Percentiles rank a stretch among this genome's conserved stretches.
Conservation (phyloP, 1,140 invertebrate species). For the Lepidurus arcticus region DNA sequence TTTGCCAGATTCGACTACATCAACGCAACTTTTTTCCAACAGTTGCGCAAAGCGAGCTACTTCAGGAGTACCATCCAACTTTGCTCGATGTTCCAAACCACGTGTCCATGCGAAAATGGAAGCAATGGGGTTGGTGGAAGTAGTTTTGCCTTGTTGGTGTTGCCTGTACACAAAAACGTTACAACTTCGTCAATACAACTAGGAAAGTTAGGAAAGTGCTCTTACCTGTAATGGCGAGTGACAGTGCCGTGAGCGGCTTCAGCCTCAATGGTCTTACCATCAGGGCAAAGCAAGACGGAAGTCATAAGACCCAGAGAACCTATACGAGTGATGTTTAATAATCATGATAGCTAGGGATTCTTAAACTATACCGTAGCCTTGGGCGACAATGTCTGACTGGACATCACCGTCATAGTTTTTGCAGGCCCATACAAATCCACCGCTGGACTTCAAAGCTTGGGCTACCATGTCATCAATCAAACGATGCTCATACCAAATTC, state of each 20-base stretch:
- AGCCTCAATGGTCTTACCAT: constrained; percentile 83
- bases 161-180: constrained; percentile 43
- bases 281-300: constrained; percentile 82
- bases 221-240: constrained; percentile 73
- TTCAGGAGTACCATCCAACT: constrained; percentile 69
- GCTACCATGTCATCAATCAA: constrained; percentile 91
- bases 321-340: constrained; percentile 39
- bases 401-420: constrained; percentile 92
- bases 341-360: constrained; percentile 24
- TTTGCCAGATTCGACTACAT: constrained; percentile 76
- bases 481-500: constrained; percentile 88
- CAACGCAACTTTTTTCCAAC: constrained; percentile 69
- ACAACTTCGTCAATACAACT: no score
- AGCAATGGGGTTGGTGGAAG: constrained; percentile 84
- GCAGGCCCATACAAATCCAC: constrained; percentile 87
- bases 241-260: constrained; percentile 90
- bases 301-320: constrained; percentile 86
- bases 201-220: neutral
- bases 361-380: constrained; percentile 57
- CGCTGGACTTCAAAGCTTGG: constrained; percentile 74
- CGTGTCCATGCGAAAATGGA: constrained; percentile 90
- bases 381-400: constrained; percentile 79
- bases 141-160: constrained; percentile 73
- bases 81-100: constrained; percentile 73
- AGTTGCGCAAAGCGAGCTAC: constrained; percentile 54